phyloP scores from a whole-genome alignment of 2,113 vertebrate species.

The Dendropsophus ebraccatus region DNA sequence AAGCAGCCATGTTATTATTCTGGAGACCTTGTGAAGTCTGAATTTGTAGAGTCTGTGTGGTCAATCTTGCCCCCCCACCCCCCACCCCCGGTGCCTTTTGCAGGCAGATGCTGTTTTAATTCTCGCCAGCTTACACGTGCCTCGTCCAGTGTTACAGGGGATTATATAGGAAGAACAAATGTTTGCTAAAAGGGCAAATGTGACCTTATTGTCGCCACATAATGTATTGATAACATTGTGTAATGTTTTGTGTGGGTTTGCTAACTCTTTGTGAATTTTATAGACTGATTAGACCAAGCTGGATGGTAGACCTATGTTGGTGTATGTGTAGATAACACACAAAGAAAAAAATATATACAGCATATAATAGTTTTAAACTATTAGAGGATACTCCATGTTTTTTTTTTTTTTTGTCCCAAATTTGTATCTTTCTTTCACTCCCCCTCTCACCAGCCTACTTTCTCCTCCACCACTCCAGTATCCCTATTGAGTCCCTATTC shows the following conservation, averaged over 20 bases:
- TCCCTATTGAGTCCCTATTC: too few relatives aligned
- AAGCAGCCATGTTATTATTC: too few relatives aligned
- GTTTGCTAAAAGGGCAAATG: constrained; percentile 25
- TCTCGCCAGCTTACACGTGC: constrained; percentile 19
- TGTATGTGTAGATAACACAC: too few relatives aligned
- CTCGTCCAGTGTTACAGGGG: constrained; percentile 29
- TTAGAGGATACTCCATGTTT: too few relatives aligned
- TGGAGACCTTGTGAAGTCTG: not conserved
- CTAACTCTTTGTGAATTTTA: not conserved
- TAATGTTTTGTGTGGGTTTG: not conserved
- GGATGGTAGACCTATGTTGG: not conserved
- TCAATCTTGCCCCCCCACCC: not conserved
- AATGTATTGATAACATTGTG: not conserved
- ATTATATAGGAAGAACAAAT: constrained; percentile 24
- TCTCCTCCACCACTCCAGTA: too few relatives aligned
- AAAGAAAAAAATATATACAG: too few relatives aligned
- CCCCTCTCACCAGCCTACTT: too few relatives aligned
- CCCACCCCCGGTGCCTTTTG: constrained; percentile 2
- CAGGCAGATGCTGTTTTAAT: constrained; percentile 42
- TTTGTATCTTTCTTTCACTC: too few relatives aligned
- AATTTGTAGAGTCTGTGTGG: constrained; percentile 21
- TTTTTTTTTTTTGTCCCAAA: too few relatives aligned
- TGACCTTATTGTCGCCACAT: not conserved
- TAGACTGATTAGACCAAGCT: not conserved
- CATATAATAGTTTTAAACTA: too few relatives aligned